Conservation (phyloP, 2,797 vertebrate species). For the Anomalospiza imberbis region DNA sequence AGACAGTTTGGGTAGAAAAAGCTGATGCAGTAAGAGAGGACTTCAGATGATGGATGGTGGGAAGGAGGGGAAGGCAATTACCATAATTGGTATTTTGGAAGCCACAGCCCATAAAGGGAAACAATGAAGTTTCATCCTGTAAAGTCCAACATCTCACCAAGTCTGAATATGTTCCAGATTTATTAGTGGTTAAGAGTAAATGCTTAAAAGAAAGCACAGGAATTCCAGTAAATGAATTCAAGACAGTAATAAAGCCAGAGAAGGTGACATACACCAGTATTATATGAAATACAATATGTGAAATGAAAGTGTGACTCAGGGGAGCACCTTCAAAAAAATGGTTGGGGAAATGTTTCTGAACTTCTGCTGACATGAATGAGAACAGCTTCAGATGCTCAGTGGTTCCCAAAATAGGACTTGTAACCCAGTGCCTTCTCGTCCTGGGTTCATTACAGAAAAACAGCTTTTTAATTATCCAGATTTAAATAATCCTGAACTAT, state of each 20-base stretch:
- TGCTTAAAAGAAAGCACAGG: not conserved
- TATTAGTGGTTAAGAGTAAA: constrained; percentile 4
- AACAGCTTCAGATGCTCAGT: not conserved
- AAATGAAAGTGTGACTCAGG: not conserved
- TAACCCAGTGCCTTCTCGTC: not conserved
- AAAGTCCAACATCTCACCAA: not conserved
- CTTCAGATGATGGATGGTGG: not conserved
- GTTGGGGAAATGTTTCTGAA: not conserved
- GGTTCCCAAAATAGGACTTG: not conserved
- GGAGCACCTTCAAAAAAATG: not conserved
- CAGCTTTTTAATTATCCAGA: not conserved
- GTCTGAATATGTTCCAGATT: not conserved
- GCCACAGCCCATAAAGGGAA: not conserved
- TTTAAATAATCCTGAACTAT: not conserved
- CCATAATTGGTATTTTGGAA: not conserved
- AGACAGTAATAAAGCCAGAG: not conserved
- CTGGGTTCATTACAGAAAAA: not conserved
- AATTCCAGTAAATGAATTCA: constrained; percentile 28
- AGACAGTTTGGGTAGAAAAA: not conserved
- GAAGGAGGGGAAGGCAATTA: not conserved
- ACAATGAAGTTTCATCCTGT: not conserved
- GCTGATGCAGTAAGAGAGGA: not conserved
- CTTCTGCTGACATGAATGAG: not conserved
- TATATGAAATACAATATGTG: not conserved
- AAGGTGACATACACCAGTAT: not conserved